Percentiles rank a stretch among this genome's conserved stretches.
These are phyloP conservation scores for Pseudois nayaur DNA, from an alignment of 2,113 vertebrate species.

Conservation along the genomic window DNA sequence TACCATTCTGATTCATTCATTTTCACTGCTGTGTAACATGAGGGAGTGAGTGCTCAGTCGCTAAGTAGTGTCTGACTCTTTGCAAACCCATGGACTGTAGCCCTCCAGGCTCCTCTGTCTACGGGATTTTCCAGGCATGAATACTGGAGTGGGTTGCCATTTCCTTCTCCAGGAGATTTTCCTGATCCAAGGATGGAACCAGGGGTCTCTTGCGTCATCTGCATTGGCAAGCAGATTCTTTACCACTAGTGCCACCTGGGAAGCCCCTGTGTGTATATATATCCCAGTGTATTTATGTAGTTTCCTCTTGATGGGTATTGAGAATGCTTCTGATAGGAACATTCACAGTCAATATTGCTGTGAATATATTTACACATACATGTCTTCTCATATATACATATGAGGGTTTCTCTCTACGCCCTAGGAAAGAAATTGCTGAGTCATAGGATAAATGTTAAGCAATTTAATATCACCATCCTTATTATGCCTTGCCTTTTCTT, in stretches of 20 bases:
- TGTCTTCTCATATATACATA: not conserved
- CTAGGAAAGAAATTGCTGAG: not conserved
- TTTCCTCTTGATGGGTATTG: not conserved
- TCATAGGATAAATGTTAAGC: not conserved
- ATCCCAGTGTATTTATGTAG: not conserved
- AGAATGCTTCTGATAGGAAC: not conserved
- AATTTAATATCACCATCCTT: not conserved
- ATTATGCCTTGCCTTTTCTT: not conserved
- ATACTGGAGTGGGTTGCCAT: not conserved
- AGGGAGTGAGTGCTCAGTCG: not conserved
- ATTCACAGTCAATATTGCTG: not conserved
- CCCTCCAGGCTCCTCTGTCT: not conserved
- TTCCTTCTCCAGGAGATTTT: not conserved
- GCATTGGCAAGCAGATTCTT: not conserved
- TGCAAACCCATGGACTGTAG: not conserved
- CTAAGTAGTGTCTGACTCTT: not conserved
- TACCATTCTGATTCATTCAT: not conserved
- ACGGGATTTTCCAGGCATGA: not conserved
- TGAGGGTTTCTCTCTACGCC: not conserved
- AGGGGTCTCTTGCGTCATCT: not conserved
- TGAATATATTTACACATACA: not conserved
- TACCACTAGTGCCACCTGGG: not conserved
- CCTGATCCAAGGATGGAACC: not conserved
- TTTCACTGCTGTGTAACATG: not conserved
- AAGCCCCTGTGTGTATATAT: not conserved